These are phyloP conservation scores for Motacilla alba DNA, from an alignment of 2,113 vertebrate species.

Conservation along the genomic window DNA sequence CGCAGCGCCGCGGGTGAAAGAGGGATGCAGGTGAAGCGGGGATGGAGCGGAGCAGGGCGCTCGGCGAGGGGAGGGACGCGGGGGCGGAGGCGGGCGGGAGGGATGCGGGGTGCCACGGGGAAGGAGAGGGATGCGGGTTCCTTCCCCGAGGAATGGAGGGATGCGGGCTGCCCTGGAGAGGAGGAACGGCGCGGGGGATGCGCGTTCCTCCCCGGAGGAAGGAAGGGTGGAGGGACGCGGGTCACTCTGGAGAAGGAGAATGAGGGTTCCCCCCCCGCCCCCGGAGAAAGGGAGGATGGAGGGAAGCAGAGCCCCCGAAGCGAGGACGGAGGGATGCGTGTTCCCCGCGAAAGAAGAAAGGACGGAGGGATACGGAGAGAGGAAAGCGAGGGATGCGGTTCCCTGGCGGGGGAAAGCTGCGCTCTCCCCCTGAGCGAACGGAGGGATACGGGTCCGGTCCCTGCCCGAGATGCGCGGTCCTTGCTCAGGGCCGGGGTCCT, in stretches of 20 bases:
- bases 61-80: background rate
- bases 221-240: background rate
- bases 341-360: background rate
- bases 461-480: background rate
- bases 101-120: background rate
- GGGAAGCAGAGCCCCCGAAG: background rate
- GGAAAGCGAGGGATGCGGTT: background rate
- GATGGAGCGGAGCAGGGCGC: background rate
- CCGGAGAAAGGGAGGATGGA: background rate
- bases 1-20: background rate
- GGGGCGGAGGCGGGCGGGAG: background rate
- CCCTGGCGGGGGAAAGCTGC: background rate
- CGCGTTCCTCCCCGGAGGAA: background rate
- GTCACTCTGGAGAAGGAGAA: background rate
- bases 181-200: background rate
- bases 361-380: background rate
- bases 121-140: background rate
- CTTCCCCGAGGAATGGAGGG: background rate
- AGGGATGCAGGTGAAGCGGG: background rate
- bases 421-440: background rate
- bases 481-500: background rate
- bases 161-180: background rate
- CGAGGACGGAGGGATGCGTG: background rate
- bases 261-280: background rate
- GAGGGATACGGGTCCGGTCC: background rate